These are phyloP conservation scores for Entelurus aequoreus DNA, from an alignment of 2,113 vertebrate genomes.

Conservation along the genomic window DNA sequence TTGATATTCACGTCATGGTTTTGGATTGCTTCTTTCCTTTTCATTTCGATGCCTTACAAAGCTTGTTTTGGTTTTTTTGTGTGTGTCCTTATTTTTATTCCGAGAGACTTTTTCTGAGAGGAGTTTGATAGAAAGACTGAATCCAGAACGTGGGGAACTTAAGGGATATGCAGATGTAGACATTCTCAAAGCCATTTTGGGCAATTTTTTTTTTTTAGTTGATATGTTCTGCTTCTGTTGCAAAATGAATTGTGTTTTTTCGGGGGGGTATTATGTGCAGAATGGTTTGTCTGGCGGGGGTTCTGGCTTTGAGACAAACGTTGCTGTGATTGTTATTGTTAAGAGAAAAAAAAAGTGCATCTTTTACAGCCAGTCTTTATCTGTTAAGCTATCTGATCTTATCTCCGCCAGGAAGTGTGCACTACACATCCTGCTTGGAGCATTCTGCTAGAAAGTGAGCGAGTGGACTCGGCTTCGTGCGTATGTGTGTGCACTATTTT, in stretches of 20 bases:
- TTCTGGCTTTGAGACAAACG: conserved; percentile 65
- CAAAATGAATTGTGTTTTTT: conserved; percentile 44
- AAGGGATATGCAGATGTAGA: conserved; percentile 56
- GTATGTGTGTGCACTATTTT: conserved; percentile 43
- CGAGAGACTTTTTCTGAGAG: conserved; percentile 57
- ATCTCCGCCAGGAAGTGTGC: conserved; percentile 64
- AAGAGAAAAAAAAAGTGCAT: conserved; percentile 74
- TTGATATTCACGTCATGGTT: conserved; percentile 63
- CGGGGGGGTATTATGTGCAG: conserved; percentile 39
- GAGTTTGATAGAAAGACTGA: conserved; percentile 58
- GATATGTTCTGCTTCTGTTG: conserved; percentile 51
- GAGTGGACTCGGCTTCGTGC: conserved; percentile 17
- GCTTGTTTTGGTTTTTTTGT: conserved; percentile 48
- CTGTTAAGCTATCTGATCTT: conserved; percentile 66
- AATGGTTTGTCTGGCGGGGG: conserved; percentile 62
- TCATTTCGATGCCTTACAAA: conserved; percentile 77
- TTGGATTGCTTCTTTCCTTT: conserved; percentile 69
- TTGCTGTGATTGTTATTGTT: conserved; percentile 78
- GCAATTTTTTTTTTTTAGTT: conserved; percentile 22
- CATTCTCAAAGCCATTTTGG: conserved; percentile 53
- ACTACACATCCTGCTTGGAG: conserved; percentile 58
- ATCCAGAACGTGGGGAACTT: conserved; percentile 42
- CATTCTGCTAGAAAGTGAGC: conserved; percentile 25
- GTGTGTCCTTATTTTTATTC: conserved; percentile 59
- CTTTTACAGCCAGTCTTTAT: conserved; percentile 72